Percentiles rank a stretch among this genome's conserved stretches.
phyloP scores from a whole-genome alignment of 2,797 vertebrate species.

The Tiaroga cobitis region DNA sequence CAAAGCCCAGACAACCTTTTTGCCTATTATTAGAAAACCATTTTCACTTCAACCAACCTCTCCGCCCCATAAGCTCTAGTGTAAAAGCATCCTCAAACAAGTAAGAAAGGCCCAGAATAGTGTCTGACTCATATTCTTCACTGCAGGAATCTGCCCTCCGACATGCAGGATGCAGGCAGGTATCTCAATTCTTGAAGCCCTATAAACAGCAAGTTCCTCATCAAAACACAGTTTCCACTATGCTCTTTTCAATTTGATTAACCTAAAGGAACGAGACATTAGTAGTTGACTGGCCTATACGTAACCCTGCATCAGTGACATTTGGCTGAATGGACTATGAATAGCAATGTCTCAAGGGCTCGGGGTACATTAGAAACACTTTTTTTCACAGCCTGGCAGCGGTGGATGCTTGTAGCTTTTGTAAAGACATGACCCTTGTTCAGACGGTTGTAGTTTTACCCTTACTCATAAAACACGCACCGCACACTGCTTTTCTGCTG shows the following conservation, averaged over 20 bases:
- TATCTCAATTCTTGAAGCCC: not conserved
- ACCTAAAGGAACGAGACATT: slow-evolving; percentile 36
- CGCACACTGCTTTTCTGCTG: not conserved
- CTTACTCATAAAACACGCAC: not conserved
- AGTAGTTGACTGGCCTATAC: slow-evolving; percentile 37
- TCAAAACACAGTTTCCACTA: slow-evolving; percentile 10
- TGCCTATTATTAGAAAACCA: not conserved
- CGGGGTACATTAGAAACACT: slow-evolving; percentile 50
- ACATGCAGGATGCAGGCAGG: not conserved
- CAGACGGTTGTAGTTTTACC: slow-evolving; percentile 37
- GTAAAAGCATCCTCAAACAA: slow-evolving; percentile 17
- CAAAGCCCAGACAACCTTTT: not conserved
- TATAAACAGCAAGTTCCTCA: slow-evolving; percentile 20
- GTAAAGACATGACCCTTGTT: slow-evolving; percentile 36
- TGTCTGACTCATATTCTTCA: not conserved
- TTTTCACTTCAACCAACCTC: not conserved
- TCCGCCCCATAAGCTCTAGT: not conserved
- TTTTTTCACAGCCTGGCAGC: slow-evolving; percentile 21
- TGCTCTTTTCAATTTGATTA: slow-evolving; percentile 55
- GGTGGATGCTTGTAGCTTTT: slow-evolving; percentile 15
- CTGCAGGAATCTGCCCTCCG: not conserved
- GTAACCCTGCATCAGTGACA: slow-evolving; percentile 58
- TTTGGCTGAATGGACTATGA: slow-evolving; percentile 58
- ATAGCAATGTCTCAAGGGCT: slow-evolving; percentile 54
- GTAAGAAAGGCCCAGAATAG: not conserved